A percentile compares a stretch with the other conserved stretches of the same genome.
These are phyloP conservation scores for Ondatra zibethicus DNA, from an alignment of 2,113 vertebrate species.

Conservation along the genomic window DNA sequence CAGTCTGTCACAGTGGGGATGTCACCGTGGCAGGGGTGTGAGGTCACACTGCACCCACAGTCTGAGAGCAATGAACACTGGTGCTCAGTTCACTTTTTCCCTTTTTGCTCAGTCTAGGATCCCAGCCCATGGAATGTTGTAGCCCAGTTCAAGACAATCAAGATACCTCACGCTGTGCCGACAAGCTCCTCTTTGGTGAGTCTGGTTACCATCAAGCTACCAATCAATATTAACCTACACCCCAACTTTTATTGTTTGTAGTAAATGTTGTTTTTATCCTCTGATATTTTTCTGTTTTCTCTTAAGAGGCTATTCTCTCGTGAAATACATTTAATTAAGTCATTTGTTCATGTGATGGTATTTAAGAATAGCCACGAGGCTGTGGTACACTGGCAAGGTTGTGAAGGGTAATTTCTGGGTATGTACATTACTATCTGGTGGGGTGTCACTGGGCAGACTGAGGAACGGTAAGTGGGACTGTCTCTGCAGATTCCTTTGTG, in stretches of 20 bases:
- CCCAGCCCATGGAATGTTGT: background rate
- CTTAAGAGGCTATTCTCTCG: background rate
- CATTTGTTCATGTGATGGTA: background rate
- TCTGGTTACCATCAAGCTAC: background rate
- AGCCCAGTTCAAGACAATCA: background rate
- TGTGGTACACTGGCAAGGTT: no score
- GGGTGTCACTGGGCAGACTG: background rate
- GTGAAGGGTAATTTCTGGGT: background rate
- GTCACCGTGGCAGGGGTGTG: no score
- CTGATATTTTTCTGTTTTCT: background rate
- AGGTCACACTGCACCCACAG: background rate
- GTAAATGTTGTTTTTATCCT: background rate
- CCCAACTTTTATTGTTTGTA: background rate
- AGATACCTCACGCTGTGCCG: background rate
- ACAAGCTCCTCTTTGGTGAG: no score
- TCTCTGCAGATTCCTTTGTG: background rate
- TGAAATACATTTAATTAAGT: background rate
- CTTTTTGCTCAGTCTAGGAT: background rate
- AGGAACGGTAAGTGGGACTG: background rate
- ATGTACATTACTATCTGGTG: fast-evolving
- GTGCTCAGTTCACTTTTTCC: no score
- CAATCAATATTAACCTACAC: background rate
- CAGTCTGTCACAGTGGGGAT: background rate
- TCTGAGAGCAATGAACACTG: background rate
- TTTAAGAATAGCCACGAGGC: background rate